Conservation (phyloP, 2,888 invertebrate species). For the Electrophaes corylata region DNA sequence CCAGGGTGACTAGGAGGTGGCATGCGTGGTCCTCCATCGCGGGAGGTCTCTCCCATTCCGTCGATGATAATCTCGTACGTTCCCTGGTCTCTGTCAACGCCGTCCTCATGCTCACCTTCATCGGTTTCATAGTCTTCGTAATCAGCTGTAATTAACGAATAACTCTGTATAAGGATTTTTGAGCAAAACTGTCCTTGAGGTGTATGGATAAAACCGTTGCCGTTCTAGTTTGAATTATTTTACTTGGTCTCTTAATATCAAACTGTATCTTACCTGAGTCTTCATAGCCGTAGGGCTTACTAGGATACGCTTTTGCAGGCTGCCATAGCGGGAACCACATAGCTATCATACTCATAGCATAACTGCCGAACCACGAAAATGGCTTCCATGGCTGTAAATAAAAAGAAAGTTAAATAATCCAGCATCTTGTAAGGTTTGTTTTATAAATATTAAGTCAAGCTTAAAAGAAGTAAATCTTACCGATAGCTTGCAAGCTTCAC, state of each 20-base stretch:
- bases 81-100: conserved; percentile 68
- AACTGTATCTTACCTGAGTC: conserved; percentile 67
- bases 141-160: conserved; percentile 50
- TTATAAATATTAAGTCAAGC: background rate
- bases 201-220: background rate
- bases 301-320: conserved; percentile 59
- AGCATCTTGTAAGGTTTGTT: background rate
- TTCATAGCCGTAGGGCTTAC: conserved; percentile 76
- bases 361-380: conserved; percentile 81
- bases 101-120: conserved; percentile 67
- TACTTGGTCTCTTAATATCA: background rate
- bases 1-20: conserved; percentile 55
- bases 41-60: conserved; percentile 60
- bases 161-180: background rate
- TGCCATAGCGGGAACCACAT: conserved; percentile 81
- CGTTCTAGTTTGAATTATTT: background rate
- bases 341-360: conserved; percentile 78
- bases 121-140: conserved; percentile 78
- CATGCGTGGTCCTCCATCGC: conserved; percentile 59
- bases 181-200: background rate
- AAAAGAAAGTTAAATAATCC: conserved; percentile 8
- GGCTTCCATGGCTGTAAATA: conserved; percentile 80
- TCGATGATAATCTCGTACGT: conserved; percentile 78
- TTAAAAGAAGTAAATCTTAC: conserved; percentile 42
- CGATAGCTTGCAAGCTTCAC: conserved; percentile 65